Evolutionary conservation across 2,888 invertebrate species (phyloP), one percentile per base, ranked within the genome.

Genomic region (Cheilosia vulpina): DNA sequence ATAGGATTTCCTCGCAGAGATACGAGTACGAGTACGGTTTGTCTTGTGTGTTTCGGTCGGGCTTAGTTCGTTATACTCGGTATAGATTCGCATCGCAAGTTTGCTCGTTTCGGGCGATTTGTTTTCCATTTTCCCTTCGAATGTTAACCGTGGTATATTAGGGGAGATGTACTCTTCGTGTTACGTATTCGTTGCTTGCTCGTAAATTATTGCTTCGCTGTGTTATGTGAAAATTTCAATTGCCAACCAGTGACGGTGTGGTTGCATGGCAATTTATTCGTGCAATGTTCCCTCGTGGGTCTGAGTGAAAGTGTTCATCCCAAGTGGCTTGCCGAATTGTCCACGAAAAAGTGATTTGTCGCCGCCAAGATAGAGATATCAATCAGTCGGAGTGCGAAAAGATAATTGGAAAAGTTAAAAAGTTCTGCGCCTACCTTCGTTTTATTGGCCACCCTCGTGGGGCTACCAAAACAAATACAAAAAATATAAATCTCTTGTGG

Each of bases 321-420:
- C 17, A 47, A 31, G 47, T 58, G 45, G 2, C 38, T 34, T 9
- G 31, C 6, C 6, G 27, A 27, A 7, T 27, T 27, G 27, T 27
- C 27, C 27, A 31, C 31, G 31, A 31, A 2, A 31, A 31, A 9
- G 66, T 69, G 69, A 21, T 62, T 66, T 78, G 65, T 72, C 53
- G 55, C 15, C 13, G 57, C 63, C 52, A 45, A 71, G 55, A 76
- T 77, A 63, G 17, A 62, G 41, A 60, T 66, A 72, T 58, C 73
- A 45, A 63, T 73, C 58, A 57, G 41, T 66, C 50, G 41, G 43
- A 66, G 68, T 60, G 73, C 45, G 11, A 24, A 62, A 69, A 69
- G 9, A 79, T 79, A 79, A 84, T 79, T 84, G 79, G 63, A 84
- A 79, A 84, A 84, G 83, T 84, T 75, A 43, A 77, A 77, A 83